Evolutionary conservation across 2,113 vertebrate genomes (phyloP), one percentile per base, ranked within the genome.

Genomic region (Paedocypris sp.): DNA sequence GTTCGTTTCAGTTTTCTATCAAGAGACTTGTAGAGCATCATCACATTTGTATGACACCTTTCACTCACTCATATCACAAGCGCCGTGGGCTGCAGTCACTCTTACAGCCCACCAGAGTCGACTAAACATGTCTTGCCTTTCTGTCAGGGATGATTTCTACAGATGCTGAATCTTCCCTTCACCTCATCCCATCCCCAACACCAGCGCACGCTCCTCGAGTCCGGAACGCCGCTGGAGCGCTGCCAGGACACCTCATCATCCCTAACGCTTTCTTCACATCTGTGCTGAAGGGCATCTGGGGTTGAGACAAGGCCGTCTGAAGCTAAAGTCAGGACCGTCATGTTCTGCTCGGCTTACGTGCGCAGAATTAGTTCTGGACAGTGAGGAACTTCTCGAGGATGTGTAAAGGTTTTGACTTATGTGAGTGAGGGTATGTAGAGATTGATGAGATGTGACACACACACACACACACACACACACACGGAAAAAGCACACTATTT

Each of bases 281-380:
- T 64, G 69, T 60, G 47, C 2, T 70, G 68, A 73, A 65, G 67
- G 59, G 5, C 15, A 16, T 52, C 66, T 20, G 46, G 18, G 20
- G 38, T 47, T 39, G 46, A 41, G 57, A 13, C 15, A 22, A 25
- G 25, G 60, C 69, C 68, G 65, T 68, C 48, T n/a, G 26, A 12
- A 68, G 76, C 68, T 66, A 65, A 66, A 58, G 47, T 28, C 32
- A 52, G 51, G 38, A 42, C 78, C 75, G 68, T 80, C 80, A 80
- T 80, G 70, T 63, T 68, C 68, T 79, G 77, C 67, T 68, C 60
- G 2, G 2, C n/a, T n/a, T n/a, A n/a, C 60, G 70, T 31, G 3
- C 31, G 72, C 58, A 62, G 9, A 67, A 75, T 76, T 67, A 64
- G 61, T 43, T 73, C 58, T 72, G n/a, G n/a, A n/a, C n/a, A n/a